Base-by-base conservation (phyloP, 2,113 vertebrate genomes). In the Pluvianellus socialis region DNA sequence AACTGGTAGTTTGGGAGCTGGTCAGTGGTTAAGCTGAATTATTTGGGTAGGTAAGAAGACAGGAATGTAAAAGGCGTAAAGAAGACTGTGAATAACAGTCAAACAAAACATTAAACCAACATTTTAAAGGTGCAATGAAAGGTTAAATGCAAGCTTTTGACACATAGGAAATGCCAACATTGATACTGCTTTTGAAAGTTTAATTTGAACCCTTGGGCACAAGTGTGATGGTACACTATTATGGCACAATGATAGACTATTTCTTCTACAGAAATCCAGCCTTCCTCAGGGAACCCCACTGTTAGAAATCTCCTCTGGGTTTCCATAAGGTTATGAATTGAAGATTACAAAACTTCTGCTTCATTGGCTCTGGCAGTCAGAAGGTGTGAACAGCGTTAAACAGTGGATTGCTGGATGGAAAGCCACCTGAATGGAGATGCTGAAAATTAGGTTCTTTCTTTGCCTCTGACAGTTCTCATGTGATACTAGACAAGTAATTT, bases 271-370 rank as follows among this genome's bases (percentile, higher is more conserved):
- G 83, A 86, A 92, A 83, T 15, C 20, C 56, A 80, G 56, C 40
- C 66, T 86, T 77, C 53, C 22, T 86, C 72, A 59, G 68, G 68
- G 75, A 96, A 81, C 68, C 88, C 75, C 76, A 59, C 63, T 81
- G 62, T 42, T 68, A 61, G 72, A 92, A 91, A 94, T 80, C 73
- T 94, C 90, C 76, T 94, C 86, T 94, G 88, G 83, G 76, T 95
- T 86, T 89, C 82, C 82, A 74, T 49, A 45, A 63, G 65, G 58
- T 92, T 87, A 49, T 86, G 42, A 81, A 81, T 27, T 90, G 79
- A 88, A 88, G 72, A 72, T 93, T 93, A 92, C 76, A 79, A 84
- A 95, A 63, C 65, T 91, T 20, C 65, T 86, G 76, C 80, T 89
- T 93, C 86, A 84, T 92, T 91, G 80, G 55, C 49, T 75, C 66